These are phyloP conservation scores for Epinephelus cyanopodus DNA, from an alignment of 2,113 vertebrate species.

Conservation along the genomic window DNA sequence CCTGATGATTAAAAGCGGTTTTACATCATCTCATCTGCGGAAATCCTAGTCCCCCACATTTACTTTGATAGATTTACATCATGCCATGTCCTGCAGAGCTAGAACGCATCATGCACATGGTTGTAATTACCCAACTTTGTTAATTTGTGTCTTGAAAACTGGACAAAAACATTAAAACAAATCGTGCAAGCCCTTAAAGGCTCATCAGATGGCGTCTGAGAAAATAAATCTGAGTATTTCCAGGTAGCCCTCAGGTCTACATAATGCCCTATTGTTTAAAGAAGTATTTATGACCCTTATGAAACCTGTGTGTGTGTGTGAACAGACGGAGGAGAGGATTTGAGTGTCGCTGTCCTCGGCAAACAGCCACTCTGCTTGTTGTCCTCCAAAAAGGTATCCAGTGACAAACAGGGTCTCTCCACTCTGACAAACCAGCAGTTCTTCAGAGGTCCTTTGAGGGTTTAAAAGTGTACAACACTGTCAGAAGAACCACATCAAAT, in stretches of 20 bases:
- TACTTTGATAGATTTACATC: conserved; percentile 48
- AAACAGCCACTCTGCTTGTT: conserved; percentile 36
- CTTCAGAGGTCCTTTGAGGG: conserved; percentile 38
- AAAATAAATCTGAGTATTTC: conserved; percentile 22
- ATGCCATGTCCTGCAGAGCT: conserved; percentile 45
- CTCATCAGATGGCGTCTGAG: conserved; percentile 8
- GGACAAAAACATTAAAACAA: conserved; percentile 27
- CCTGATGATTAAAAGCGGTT: conserved; percentile 38
- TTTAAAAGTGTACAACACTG: background rate
- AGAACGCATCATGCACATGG: conserved; percentile 50
- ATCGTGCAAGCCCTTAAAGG: conserved; percentile 1
- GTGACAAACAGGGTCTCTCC: conserved; percentile 37
- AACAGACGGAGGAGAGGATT: conserved; percentile 21
- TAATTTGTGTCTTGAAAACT: conserved; percentile 43
- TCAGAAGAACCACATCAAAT: conserved; percentile 3
- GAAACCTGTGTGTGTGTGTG: conserved; percentile 22
- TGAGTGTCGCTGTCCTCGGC: background rate
- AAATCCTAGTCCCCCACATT: conserved; percentile 33
- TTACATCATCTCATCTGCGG: conserved; percentile 40
- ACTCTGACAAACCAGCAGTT: conserved; percentile 9
- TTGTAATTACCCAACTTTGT: conserved; percentile 55
- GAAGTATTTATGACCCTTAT: conserved; percentile 47
- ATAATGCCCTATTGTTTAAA: conserved; percentile 39
- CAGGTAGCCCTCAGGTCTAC: conserved; percentile 24
- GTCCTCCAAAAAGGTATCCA: conserved; percentile 20